Conservation (phyloP, 2,888 invertebrate species). For the Syrphus vitripennis region DNA sequence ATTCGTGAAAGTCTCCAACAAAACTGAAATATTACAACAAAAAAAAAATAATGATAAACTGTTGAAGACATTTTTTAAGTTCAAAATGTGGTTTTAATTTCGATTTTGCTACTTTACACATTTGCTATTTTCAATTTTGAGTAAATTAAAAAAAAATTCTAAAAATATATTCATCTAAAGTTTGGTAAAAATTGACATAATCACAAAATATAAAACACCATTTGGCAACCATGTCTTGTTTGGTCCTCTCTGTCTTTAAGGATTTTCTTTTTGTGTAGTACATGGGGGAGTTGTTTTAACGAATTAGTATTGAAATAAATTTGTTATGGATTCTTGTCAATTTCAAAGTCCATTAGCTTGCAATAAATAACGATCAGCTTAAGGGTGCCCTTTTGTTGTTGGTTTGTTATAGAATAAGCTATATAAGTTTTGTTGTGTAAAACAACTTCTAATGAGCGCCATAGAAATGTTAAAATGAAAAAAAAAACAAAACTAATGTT, state of each 20-base stretch:
- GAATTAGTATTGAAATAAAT: not conserved
- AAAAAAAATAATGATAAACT: too few relatives aligned
- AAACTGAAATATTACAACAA: too few relatives aligned
- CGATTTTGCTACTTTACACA: too few relatives aligned
- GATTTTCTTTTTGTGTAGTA: not conserved
- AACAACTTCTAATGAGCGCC: not conserved
- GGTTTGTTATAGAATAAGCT: not conserved
- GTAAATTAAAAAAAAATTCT: too few relatives aligned
- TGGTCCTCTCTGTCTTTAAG: not conserved
- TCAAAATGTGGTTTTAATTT: too few relatives aligned
- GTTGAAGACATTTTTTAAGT: too few relatives aligned
- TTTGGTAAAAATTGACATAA: too few relatives aligned
- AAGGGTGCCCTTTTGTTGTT: not conserved
- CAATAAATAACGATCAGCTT: slow-evolving; percentile 37
- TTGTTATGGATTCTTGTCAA: slow-evolving; percentile 24
- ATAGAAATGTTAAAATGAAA: not conserved
- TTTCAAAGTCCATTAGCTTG: slow-evolving; percentile 35
- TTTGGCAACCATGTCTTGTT: not conserved
- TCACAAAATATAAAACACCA: not conserved
- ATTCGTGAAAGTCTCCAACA: too few relatives aligned
- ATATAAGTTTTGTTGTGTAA: not conserved
- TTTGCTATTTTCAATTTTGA: too few relatives aligned
- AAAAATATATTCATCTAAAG: too few relatives aligned
- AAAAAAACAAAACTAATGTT: not conserved
- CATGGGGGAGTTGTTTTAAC: not conserved